Evolutionary conservation across 1,140 invertebrate genomes (phyloP), one percentile per base, ranked within the genome.

Genomic region (Drosophila baimaii): DNA sequence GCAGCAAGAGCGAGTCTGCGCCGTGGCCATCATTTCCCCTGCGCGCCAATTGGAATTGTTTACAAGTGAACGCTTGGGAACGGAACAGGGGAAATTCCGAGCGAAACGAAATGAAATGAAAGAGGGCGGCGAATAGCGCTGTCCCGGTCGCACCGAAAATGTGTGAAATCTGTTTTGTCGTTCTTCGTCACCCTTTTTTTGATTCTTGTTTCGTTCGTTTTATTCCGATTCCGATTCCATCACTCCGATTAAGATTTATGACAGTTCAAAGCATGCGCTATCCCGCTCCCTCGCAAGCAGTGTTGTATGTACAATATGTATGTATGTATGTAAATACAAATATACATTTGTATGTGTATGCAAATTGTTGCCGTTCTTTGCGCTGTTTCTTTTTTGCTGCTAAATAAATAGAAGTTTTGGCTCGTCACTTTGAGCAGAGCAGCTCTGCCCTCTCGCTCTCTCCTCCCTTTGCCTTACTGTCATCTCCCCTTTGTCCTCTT

Each of bases 231-330:
- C 77, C 81, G 75, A 90, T 89, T 84, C 84, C 84, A 89, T 88
- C 84, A 88, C 81, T 85, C 81, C 81, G 63, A 89, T 89, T 90
- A 90, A 86, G 85, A 90, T 90, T 90, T 90, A 90, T 90, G 85
- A 90, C 85, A 90, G 81, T 90, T 90, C 78, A 90, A 85, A 84
- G 81, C 85, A 90, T 85, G 69, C 72, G 84, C 84, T 69, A 49
- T 62, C 83, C 66, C 58, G 59, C 62, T 79, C 61, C 44, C 63
- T 39, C 47, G 10, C 35, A 43, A 23, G 5, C 27, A 54, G 57
- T 52, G 35, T 64, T 69, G 39, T 62, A 46, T 68, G 35, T 47
- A n/a, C n/a, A n/a, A 3, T 23, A 13, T 21, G 12, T 15, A 6
- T 3, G 25, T 29, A 13, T 49, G 25, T 35, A 35, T 58, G n/a